Conservation (phyloP, 2,888 invertebrate species). For the Eremobia ochroleuca region DNA sequence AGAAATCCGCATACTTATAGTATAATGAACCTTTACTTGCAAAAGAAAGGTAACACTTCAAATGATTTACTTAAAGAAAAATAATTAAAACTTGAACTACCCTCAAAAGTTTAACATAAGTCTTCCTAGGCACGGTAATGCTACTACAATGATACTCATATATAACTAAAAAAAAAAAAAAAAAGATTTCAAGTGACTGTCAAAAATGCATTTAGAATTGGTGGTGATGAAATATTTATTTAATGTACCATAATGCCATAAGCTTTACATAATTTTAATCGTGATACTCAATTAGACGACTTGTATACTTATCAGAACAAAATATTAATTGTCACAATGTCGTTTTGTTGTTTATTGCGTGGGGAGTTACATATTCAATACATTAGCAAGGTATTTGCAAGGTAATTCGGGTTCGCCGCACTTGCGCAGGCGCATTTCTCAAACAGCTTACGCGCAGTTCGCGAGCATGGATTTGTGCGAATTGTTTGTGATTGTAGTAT, state of each 20-base stretch:
- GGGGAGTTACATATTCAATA: conserved; percentile 43
- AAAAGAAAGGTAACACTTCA: neutral
- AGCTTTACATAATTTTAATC: conserved; percentile 86
- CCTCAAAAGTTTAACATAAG: conserved; percentile 43
- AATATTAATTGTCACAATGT: conserved; percentile 82
- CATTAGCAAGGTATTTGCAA: neutral
- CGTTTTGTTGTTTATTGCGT: conserved; percentile 78
- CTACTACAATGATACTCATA: conserved; percentile 84
- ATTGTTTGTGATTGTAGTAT: neutral
- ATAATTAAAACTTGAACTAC: conserved; percentile 1
- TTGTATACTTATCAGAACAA: conserved; percentile 81
- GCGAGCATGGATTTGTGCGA: neutral
- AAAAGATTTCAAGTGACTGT: conserved; percentile 79
- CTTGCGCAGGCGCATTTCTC: neutral
- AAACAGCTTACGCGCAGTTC: neutral
- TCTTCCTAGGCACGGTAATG: conserved; percentile 76
- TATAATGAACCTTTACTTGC: neutral
- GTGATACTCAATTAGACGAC: conserved; percentile 86
- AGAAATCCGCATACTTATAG: neutral
- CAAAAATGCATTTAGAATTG: conserved; percentile 87
- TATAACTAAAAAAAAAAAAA: conserved; percentile 59
- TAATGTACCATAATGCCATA: conserved; percentile 78
- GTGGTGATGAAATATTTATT: conserved; percentile 82
- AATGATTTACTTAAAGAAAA: neutral
- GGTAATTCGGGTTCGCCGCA: neutral